Percentiles rank a stretch among this genome's conserved stretches.
phyloP scores from a whole-genome alignment of 2,797 vertebrate species.

The Anabacerthia variegaticeps region DNA sequence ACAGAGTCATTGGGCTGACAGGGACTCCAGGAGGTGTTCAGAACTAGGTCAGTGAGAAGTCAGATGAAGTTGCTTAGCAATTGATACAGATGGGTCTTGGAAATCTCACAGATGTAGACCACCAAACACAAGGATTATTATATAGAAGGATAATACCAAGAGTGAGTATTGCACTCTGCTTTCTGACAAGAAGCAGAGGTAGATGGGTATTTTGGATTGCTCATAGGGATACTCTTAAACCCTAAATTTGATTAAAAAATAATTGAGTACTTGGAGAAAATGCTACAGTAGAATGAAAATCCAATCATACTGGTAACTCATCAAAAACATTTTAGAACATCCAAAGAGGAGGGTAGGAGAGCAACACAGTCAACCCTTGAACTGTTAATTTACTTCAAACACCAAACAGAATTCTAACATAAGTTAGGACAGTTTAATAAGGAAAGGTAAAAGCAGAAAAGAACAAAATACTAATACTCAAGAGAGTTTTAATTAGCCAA shows the following conservation, averaged over 20 bases:
- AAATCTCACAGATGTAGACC: neutral
- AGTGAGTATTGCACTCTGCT: neutral
- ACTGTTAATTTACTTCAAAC: neutral
- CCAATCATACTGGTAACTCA: neutral
- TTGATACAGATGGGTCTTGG: neutral
- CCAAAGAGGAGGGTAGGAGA: neutral
- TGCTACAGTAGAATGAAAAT: neutral
- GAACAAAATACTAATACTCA: neutral
- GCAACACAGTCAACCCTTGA: neutral
- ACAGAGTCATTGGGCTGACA: neutral
- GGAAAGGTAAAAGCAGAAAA: neutral
- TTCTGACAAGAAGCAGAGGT: neutral
- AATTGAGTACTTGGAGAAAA: neutral
- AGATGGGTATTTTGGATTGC: neutral
- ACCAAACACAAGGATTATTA: neutral
- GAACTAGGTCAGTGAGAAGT: neutral
- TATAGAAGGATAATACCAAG: neutral
- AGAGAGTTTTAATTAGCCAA: neutral
- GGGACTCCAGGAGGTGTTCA: neutral
- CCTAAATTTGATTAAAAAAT: neutral
- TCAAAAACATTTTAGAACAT: neutral
- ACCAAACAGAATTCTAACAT: rapidly evolving
- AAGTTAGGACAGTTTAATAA: neutral
- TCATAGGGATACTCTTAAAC: neutral
- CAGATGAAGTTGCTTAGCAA: neutral